A percentile compares a stretch with the other conserved stretches of the same genome.
These are phyloP conservation scores for Porites lutea DNA, from an alignment of 64 coral and sea anemone genomes.

Conservation along the genomic window DNA sequence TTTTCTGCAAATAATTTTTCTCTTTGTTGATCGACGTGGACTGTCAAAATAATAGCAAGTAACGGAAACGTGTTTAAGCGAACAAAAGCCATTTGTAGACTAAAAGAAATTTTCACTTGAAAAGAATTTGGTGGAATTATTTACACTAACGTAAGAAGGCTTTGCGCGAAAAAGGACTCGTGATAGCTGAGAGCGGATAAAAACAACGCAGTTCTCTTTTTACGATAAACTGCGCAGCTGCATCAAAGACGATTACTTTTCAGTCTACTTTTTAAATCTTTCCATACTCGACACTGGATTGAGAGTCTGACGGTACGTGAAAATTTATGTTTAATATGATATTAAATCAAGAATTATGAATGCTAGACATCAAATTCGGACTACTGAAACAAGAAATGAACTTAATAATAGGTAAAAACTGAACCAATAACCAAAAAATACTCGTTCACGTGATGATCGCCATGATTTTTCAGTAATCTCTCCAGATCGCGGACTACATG, in stretches of 20 bases:
- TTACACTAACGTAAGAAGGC: slow-evolving; percentile 2
- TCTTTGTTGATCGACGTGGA: background rate
- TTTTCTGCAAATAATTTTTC: background rate
- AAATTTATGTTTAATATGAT: background rate
- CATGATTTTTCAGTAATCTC: too few relatives aligned
- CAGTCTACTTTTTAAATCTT: background rate
- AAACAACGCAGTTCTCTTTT: background rate
- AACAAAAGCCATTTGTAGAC: slow-evolving; percentile 24
- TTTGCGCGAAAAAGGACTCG: background rate
- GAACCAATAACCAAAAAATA: too few relatives aligned
- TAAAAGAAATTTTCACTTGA: background rate
- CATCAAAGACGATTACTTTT: background rate
- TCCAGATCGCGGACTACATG: too few relatives aligned
- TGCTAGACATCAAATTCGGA: background rate
- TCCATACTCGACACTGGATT: background rate
- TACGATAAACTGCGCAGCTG: background rate
- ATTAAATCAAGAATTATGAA: background rate
- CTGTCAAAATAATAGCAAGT: background rate
- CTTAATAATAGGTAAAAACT: too few relatives aligned
- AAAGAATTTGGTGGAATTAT: background rate
- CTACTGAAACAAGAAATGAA: background rate
- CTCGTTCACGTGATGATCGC: too few relatives aligned
- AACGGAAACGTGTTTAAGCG: slow-evolving; percentile 25
- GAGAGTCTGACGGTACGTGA: background rate
- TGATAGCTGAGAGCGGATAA: background rate